Evolutionary conservation across 2,113 vertebrate species (phyloP), one percentile per base, ranked within the genome.

Genomic region (Tringa solitaria): DNA sequence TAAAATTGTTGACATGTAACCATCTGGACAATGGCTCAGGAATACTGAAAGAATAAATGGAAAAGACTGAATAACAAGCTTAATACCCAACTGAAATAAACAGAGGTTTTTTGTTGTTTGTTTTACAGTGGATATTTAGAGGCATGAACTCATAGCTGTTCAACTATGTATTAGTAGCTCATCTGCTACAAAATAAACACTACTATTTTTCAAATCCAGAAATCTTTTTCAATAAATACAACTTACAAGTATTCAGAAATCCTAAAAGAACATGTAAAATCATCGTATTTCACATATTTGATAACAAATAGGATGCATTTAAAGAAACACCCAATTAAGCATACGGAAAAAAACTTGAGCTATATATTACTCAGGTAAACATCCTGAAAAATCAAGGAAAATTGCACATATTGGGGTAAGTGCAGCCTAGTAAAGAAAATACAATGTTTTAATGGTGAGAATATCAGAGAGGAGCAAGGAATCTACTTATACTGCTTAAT

Each of bases 41-140:
- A 53, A 83, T 37, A 48, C 33, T 45, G 51, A 82, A 50, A 83
- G 27, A 10, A 30, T 23, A 59, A 89, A 43, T 30, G 15, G 63
- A 73, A 89, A 76, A 74, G 37, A 24, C 4, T 35, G 27, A 67
- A 37, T 23, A 77, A 68, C 17, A 68, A 46, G n/a, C 41, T 83
- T 67, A 77, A 56, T 26, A 74, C 6, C 33, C 18, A 61, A 68
- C 30, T 59, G 43, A 69, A 84, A 60, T 16, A 59, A 64, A 18
- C 6, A 11, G 7, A 5, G 1, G 0, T 10, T 32, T 35, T 7
- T 32, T 48, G 26, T 6, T 61, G 33, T n/a, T 80, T 19, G 15
- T 20, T 73, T 85, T 46, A 46, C 5, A 39, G 35, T 6, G 19
- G 85, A 27, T 33, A 43, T 61, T 72, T 59, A 67, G 24, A 89